Evolutionary conservation across 2,797 vertebrate genomes (phyloP).

Genomic region (Esox lucius): DNA sequence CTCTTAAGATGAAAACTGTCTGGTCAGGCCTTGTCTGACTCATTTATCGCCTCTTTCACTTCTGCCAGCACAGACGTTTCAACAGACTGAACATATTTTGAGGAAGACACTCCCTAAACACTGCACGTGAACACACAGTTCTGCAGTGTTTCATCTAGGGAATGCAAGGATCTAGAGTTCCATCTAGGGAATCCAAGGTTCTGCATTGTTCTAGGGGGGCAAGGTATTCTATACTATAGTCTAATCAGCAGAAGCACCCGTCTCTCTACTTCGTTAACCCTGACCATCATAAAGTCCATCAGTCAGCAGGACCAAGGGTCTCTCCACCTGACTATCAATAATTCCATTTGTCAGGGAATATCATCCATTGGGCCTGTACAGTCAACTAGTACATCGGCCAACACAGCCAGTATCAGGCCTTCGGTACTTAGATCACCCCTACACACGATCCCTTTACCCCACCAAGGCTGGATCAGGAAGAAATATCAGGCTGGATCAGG

Average conservation of each 20-base stretch:
- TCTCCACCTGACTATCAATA: slow-evolving; percentile 49
- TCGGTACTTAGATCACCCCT: neutral
- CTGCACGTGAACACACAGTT: neutral
- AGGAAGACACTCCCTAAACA: neutral
- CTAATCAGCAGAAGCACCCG: slow-evolving; percentile 13
- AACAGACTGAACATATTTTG: neutral
- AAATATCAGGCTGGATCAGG: neutral
- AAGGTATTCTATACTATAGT: neutral
- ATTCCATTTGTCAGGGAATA: slow-evolving; percentile 56
- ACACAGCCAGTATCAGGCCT: neutral
- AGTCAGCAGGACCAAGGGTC: slow-evolving; percentile 37
- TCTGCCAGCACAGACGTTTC: slow-evolving; percentile 25
- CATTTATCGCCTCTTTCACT: neutral
- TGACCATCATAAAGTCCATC: neutral
- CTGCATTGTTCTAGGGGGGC: neutral
- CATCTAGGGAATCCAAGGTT: neutral
- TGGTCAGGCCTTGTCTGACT: neutral
- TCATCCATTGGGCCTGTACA: neutral
- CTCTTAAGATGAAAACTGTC: neutral
- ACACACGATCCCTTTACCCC: neutral
- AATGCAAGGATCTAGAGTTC: neutral
- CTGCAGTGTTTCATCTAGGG: neutral
- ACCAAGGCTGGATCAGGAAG: neutral
- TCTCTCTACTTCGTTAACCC: slow-evolving; percentile 63
- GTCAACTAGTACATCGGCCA: neutral